A percentile compares a stretch with the other conserved stretches of the same genome.
Evolutionary conservation across 2,113 vertebrate genomes (phyloP).

Genomic region (Salvelinus alpinus): DNA sequence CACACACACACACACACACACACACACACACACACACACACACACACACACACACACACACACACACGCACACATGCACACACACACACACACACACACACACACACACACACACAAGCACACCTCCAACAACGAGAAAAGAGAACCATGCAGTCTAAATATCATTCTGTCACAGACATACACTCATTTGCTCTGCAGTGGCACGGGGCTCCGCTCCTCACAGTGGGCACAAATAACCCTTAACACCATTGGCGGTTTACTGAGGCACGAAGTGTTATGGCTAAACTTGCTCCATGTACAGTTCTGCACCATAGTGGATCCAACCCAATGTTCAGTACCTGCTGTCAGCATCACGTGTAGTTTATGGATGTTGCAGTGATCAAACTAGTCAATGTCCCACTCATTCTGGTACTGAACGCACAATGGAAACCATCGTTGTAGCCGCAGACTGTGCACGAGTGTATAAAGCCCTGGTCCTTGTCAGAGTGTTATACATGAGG

Average conservation of each 20-base stretch:
- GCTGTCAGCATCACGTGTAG: background rate
- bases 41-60: too few relatives aligned
- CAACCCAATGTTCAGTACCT: background rate
- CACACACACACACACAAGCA: background rate
- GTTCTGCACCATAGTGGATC: background rate
- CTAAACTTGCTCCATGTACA: background rate
- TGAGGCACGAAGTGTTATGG: background rate
- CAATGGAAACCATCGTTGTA: too few relatives aligned
- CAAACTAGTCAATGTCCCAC: too few relatives aligned
- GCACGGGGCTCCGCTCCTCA: background rate
- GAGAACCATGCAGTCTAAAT: background rate
- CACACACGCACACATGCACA: too few relatives aligned
- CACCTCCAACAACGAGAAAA: too few relatives aligned
- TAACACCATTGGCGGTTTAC: background rate
- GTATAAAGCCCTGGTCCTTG: too few relatives aligned
- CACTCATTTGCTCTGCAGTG: background rate
- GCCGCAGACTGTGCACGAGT: background rate
- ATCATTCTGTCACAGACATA: background rate
- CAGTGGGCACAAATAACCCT: background rate
- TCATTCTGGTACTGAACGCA: too few relatives aligned
- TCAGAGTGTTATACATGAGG: too few relatives aligned
- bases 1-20: background rate
- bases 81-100: background rate
- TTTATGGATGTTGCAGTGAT: background rate
- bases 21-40: background rate